phyloP scores from a whole-genome alignment of 2,888 invertebrate genomes.

The Deladenus siricidicola region DNA sequence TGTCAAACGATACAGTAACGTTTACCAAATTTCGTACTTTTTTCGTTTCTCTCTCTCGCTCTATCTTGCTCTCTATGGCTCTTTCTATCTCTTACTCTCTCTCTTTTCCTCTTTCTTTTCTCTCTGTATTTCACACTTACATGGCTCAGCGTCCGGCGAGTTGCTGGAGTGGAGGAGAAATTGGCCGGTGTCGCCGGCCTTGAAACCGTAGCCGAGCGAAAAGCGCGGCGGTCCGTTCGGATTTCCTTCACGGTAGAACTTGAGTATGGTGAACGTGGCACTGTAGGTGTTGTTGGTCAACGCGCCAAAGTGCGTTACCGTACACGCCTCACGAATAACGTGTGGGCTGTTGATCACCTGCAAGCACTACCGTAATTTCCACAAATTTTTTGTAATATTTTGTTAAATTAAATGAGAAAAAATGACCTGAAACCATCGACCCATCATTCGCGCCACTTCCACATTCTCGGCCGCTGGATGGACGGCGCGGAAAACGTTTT shows the following conservation, averaged over 20 bases:
- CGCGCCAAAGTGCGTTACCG: slow-evolving; percentile 54
- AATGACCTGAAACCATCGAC: slow-evolving; percentile 54
- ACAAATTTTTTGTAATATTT: background rate
- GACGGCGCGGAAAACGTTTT: slow-evolving; percentile 51
- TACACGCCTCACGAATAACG: slow-evolving; percentile 54
- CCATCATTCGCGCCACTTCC: slow-evolving; percentile 54
- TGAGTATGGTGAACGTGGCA: slow-evolving; percentile 53
- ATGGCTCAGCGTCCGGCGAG: slow-evolving; percentile 53
- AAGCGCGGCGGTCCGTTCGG: slow-evolving; percentile 54
- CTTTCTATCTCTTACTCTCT: no score
- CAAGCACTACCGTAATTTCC: background rate
- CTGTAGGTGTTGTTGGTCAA: slow-evolving; percentile 54
- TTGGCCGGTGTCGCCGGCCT: slow-evolving; percentile 53
- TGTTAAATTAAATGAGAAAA: slow-evolving; percentile 1
- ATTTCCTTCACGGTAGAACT: slow-evolving; percentile 54
- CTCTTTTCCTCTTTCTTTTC: no score
- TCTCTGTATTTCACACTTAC: slow-evolving; percentile 38
- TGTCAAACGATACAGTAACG: no score
- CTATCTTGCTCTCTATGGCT: no score
- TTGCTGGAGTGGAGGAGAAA: slow-evolving; percentile 53
- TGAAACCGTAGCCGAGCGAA: slow-evolving; percentile 54
- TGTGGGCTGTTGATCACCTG: slow-evolving; percentile 54
- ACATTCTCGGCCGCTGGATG: slow-evolving; percentile 53
- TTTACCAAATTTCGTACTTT: no score
- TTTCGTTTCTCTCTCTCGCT: no score